phyloP scores from a whole-genome alignment of 2,888 invertebrate genomes.

The Diloba caeruleocephala region DNA sequence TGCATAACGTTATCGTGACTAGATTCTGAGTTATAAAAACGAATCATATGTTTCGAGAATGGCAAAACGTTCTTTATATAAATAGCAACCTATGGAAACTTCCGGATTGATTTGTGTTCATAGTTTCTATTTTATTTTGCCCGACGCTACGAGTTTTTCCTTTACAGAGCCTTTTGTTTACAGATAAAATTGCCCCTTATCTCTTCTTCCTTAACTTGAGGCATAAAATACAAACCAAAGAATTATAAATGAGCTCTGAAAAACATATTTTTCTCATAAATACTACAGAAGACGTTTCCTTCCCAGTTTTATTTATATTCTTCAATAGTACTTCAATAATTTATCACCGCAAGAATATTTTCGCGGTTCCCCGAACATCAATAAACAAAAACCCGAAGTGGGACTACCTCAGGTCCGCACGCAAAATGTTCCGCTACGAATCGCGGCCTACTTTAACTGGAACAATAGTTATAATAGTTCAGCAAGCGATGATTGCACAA shows the following conservation, averaged over 20 bases:
- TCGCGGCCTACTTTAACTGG: slow-evolving; percentile 21
- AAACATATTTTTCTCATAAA: slow-evolving; percentile 12
- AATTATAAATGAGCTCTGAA: slow-evolving; percentile 4
- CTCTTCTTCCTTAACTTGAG: slow-evolving; percentile 2
- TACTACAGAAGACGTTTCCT: slow-evolving; percentile 4
- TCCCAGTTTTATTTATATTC: slow-evolving; percentile 32
- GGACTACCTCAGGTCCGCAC: too few species aligned
- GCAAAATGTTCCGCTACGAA: slow-evolving; percentile 29
- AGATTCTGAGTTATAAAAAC: background rate
- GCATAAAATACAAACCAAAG: slow-evolving; percentile 1
- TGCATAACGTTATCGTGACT: background rate
- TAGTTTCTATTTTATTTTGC: slow-evolving; percentile 4
- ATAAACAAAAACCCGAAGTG: slow-evolving; percentile 28
- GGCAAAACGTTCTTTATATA: background rate
- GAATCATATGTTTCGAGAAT: background rate
- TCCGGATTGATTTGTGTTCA: background rate
- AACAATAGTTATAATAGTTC: slow-evolving; percentile 40
- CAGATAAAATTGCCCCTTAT: slow-evolving; percentile 6
- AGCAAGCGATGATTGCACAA: slow-evolving; percentile 38
- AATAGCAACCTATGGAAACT: background rate
- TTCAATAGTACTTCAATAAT: slow-evolving; percentile 28
- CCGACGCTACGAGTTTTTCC: background rate
- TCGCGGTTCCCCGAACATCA: slow-evolving; percentile 15
- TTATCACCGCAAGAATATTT: slow-evolving; percentile 32
- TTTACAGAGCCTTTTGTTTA: slow-evolving; percentile 3